These are phyloP conservation scores for Drosophila littoralis DNA, from an alignment of 1,140 invertebrate species.

Conservation along the genomic window DNA sequence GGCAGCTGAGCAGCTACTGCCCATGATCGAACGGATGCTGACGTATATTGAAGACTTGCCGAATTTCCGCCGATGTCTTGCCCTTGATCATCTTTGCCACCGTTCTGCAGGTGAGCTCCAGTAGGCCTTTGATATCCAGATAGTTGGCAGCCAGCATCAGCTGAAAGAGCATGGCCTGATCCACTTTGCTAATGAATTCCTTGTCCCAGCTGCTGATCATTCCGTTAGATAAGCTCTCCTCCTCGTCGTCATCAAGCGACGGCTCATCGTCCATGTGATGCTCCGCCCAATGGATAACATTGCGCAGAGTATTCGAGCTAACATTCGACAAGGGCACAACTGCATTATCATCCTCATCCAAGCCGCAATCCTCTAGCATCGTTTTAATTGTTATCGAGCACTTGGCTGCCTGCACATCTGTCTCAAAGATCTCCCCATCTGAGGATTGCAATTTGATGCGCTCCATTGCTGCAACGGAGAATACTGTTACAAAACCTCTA, in stretches of 20 bases:
- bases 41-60: neutral
- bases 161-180: slow-evolving; percentile 96
- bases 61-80: slow-evolving; percentile 3
- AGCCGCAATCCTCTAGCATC: slow-evolving; percentile 86
- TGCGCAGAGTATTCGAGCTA: slow-evolving; percentile 97
- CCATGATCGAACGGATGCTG: neutral
- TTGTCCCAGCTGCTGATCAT: slow-evolving; percentile 89
- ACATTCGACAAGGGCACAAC: slow-evolving; percentile 96
- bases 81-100: neutral
- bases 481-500: neutral
- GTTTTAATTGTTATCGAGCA: slow-evolving; percentile 87
- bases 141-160: slow-evolving; percentile 98
- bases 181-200: slow-evolving; percentile 97
- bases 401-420: slow-evolving; percentile 92
- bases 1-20: slow-evolving; percentile 88
- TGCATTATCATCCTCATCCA: slow-evolving; percentile 95
- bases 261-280: slow-evolving; percentile 95
- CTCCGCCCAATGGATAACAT: slow-evolving; percentile 97
- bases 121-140: slow-evolving; percentile 96
- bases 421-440: slow-evolving; percentile 97
- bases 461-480: slow-evolving; percentile 87
- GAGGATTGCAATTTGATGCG: slow-evolving; percentile 96
- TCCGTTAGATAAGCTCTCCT: neutral
- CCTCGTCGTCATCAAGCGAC: neutral
- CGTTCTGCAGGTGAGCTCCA: slow-evolving; percentile 97